Conservation (phyloP, 2,888 invertebrate genomes). For the Pseudococcus longispinus region DNA sequence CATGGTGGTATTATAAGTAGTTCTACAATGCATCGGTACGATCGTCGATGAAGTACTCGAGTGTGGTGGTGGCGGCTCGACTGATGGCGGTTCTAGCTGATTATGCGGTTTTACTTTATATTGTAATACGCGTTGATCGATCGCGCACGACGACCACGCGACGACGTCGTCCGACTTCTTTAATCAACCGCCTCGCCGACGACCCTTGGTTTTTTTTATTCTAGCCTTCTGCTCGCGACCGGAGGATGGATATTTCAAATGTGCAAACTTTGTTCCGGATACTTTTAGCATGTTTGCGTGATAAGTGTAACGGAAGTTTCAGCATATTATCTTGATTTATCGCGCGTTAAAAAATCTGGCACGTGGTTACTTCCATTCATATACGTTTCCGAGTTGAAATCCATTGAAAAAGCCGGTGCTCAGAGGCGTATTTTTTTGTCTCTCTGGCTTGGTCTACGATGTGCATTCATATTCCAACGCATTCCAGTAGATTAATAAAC, state of each 20-base stretch:
- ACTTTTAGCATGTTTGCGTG: slow-evolving; percentile 37
- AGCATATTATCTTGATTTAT: slow-evolving; percentile 50
- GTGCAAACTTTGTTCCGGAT: slow-evolving; percentile 38
- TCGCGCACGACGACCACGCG: neutral
- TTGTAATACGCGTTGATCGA: neutral
- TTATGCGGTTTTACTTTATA: neutral
- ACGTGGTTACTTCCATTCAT: slow-evolving; percentile 47
- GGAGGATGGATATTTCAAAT: neutral
- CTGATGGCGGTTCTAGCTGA: neutral
- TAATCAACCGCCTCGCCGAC: neutral
- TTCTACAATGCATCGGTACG: neutral
- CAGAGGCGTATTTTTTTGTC: neutral
- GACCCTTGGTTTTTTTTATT: neutral
- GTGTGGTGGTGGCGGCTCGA: too few species aligned
- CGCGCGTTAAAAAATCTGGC: slow-evolving; percentile 48
- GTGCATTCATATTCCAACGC: neutral
- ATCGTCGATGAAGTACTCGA: neutral
- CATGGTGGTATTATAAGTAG: neutral
- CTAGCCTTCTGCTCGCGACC: neutral
- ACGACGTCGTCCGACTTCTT: neutral
- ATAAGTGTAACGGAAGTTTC: slow-evolving; percentile 45
- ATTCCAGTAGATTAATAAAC: neutral
- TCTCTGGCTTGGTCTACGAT: neutral
- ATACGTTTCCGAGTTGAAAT: slow-evolving; percentile 9
- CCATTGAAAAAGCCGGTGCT: slow-evolving; percentile 33